Evolutionary conservation across 2,113 vertebrate species (phyloP).

Genomic region (Pluvialis apricaria): DNA sequence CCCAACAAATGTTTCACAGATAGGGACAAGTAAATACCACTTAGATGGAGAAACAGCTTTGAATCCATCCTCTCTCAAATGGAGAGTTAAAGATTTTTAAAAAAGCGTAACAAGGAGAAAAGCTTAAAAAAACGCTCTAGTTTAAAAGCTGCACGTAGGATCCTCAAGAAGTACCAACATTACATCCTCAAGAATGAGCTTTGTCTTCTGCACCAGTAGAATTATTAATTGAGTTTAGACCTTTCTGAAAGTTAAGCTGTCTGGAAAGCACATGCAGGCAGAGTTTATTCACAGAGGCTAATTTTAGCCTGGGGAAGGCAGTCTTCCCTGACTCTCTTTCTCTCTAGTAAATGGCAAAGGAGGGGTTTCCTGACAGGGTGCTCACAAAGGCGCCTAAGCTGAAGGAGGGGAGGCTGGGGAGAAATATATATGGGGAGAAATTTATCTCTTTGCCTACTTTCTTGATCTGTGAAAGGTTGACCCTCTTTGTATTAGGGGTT

Average conservation of each 20-base stretch:
- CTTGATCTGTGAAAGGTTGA: not conserved
- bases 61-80: not conserved
- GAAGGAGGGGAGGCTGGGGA: not conserved
- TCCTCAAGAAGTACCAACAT: not conserved
- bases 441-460: not conserved
- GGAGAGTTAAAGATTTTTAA: not conserved
- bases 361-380: slow-evolving; percentile 5
- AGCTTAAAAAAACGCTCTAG: not conserved
- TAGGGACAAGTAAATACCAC: not conserved
- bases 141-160: not conserved
- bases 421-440: not conserved
- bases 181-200: not conserved
- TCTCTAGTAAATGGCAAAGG: slow-evolving; percentile 12
- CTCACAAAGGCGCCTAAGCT: not conserved
- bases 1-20: not conserved
- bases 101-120: not conserved
- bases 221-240: not conserved
- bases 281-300: slow-evolving; percentile 16
- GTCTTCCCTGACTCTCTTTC: not conserved
- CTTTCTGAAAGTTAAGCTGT: slow-evolving; percentile 28
- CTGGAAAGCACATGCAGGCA: not conserved
- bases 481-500: not conserved
- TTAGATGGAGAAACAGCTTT: not conserved
- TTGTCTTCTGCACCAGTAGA: not conserved
- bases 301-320: slow-evolving; percentile 19